Base-by-base conservation (phyloP, 2,888 invertebrate genomes). In the Thalpophila matura region DNA sequence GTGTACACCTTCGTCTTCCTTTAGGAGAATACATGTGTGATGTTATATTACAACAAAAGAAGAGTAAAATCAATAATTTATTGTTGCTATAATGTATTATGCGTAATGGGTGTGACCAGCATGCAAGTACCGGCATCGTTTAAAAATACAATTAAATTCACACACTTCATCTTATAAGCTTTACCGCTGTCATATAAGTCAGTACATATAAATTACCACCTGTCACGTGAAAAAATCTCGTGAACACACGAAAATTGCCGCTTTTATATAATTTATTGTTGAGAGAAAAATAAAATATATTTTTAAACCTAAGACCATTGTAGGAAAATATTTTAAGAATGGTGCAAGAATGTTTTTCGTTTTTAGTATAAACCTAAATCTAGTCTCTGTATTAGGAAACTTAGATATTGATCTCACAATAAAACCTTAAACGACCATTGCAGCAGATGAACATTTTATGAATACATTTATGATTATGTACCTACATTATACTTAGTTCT, bases 71-170 rank as follows among this genome's bases (percentile, higher is more conserved):
- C 37, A 10, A 14, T 38, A 4, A 22, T 20, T 38, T 31, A 38
- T 31, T 45, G 18, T 42, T 14, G 6, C 3, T 38, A 27, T 65
- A 22, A 43, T 40, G 4, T 38, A 27, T 65, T 27, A 43, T 40
- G 33, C n/a, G 38, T 45, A 27, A 55, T 46, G 18, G 20, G 10
- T 2, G 43, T 29, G n/a, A n/a, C n/a, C n/a, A n/a, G n/a, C n/a
- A 31, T 14, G 5, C 54, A 43, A 40, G 33, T 27, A 42, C 42
- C 20, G 18, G 18, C 18, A 20, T 38, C 12, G 3, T 43, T 33
- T 31, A 47, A 66, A 68, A 40, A 26, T 42, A 68, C 7, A 40
- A 42, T 43, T 26, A 51, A 45, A 51, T 35, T 26, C 29, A 22
- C 29, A 59, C 20, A 59, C 12, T 42, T 26, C 14, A 24, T 45